phyloP scores from a whole-genome alignment of 1,140 invertebrate genomes.

The Drosophila tani region DNA sequence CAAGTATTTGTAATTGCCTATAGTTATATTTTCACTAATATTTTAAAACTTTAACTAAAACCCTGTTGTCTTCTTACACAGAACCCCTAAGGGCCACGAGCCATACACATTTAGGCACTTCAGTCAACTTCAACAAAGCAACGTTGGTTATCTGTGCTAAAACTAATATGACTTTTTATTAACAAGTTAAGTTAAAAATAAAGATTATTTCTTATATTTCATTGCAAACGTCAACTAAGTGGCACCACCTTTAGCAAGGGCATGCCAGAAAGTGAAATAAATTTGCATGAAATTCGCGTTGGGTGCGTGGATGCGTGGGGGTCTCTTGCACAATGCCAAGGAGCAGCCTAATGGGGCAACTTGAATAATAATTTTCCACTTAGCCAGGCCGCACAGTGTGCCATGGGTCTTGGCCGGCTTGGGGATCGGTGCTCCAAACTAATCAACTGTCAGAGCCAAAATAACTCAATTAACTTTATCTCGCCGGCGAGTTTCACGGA shows the following conservation, averaged over 20 bases:
- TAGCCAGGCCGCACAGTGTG: conserved; percentile 47
- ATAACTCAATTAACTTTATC: conserved; percentile 83
- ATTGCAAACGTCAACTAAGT: neutral
- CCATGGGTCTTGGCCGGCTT: conserved; percentile 4
- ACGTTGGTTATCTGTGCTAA: too few species aligned
- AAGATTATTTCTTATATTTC: too few species aligned
- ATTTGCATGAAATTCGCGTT: conserved; percentile 57
- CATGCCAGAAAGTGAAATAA: conserved; percentile 31
- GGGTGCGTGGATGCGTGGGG: conserved; percentile 53
- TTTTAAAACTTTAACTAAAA: neutral
- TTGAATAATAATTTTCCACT: conserved; percentile 78
- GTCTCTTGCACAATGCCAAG: conserved; percentile 55
- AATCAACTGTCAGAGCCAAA: conserved; percentile 75
- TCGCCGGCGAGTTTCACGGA: conserved; percentile 59
- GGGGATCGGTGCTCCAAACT: conserved; percentile 57
- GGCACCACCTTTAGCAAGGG: conserved; percentile 10
- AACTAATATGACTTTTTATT: too few species aligned
- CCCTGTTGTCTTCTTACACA: too few species aligned
- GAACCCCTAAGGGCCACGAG: too few species aligned
- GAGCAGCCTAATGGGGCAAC: conserved; percentile 71
- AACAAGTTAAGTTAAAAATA: neutral
- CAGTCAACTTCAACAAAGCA: too few species aligned
- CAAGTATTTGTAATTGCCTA: too few species aligned
- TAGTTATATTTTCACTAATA: neutral
- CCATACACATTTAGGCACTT: too few species aligned